Evolutionary conservation across 2,888 invertebrate genomes (phyloP).

Genomic region (Synergus japonicus): DNA sequence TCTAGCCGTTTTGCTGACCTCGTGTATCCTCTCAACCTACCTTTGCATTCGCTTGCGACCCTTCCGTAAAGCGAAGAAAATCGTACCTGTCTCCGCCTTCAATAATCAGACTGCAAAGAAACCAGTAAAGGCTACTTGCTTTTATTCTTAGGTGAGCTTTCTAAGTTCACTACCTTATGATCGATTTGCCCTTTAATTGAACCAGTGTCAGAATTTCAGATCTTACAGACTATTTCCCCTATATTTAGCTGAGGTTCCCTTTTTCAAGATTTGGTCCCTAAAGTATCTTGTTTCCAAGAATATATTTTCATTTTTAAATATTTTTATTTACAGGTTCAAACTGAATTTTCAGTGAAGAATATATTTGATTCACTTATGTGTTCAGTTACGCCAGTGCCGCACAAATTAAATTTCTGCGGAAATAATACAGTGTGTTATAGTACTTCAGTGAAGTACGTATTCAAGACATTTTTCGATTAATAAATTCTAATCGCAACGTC

Average conservation of each 20-base stretch:
- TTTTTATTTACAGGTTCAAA: constrained; percentile 7
- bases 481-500: neutral
- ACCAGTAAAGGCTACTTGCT: constrained; percentile 81
- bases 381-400: constrained; percentile 31
- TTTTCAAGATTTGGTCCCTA: no score
- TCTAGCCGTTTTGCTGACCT: constrained; percentile 88
- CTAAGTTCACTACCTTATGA: neutral
- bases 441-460: constrained; percentile 10
- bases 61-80: constrained; percentile 80
- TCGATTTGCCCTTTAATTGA: no score
- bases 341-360: neutral
- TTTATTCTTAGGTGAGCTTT: constrained; percentile 81
- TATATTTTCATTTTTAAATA: neutral
- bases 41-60: constrained; percentile 90
- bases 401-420: constrained; percentile 23
- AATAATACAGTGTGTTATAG: neutral
- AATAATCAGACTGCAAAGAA: constrained; percentile 68
- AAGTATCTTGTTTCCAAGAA: neutral
- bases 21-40: constrained; percentile 91
- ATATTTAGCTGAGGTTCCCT: no score
- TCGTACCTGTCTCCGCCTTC: constrained; percentile 72
- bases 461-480: constrained; percentile 8
- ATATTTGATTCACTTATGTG: constrained; percentile 20
- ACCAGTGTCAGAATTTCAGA: no score
- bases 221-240: no score